Percentiles rank a stretch among this genome's conserved stretches.
These are phyloP conservation scores for Athene noctua DNA, from an alignment of 2,113 vertebrate species.

Conservation along the genomic window DNA sequence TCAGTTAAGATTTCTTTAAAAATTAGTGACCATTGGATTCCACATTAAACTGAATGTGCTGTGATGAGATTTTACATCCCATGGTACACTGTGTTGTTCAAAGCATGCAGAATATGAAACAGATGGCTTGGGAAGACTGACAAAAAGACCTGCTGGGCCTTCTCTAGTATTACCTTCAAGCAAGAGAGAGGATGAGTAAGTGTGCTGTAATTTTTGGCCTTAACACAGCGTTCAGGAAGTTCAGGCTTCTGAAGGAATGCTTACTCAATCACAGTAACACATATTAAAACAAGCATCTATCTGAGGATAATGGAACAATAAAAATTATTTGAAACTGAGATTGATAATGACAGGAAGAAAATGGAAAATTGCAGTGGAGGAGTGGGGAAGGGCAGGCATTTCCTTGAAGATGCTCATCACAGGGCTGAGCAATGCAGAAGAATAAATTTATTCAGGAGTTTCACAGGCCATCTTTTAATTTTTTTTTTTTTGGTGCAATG, in stretches of 20 bases:
- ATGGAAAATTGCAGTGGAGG: not conserved
- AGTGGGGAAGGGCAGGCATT: not conserved
- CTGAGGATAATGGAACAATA: not conserved
- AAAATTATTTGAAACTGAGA: not conserved
- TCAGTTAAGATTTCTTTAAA: not conserved
- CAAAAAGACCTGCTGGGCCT: conserved; percentile 40
- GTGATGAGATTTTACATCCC: not conserved
- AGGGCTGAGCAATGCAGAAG: not conserved
- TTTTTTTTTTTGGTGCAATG: not conserved
- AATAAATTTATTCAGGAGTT: not conserved
- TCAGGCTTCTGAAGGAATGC: not conserved
- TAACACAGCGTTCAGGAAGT: not conserved
- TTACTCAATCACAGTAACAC: not conserved
- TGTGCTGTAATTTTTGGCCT: conserved; percentile 34
- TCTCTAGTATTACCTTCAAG: conserved; percentile 38
- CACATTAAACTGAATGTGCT: not conserved
- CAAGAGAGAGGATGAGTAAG: conserved; percentile 16
- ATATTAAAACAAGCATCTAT: not conserved
- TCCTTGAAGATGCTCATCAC: not conserved
- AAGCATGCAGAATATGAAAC: conserved; percentile 1
- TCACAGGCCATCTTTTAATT: not conserved
- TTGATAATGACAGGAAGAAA: not conserved
- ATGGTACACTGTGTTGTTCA: not conserved
- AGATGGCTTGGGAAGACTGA: conserved; percentile 35
- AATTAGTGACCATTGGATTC: not conserved